Evolutionary conservation across 2,888 invertebrate genomes (phyloP), one percentile per base, ranked within the genome.

Genomic region (Acanthosepion pharaonis): DNA sequence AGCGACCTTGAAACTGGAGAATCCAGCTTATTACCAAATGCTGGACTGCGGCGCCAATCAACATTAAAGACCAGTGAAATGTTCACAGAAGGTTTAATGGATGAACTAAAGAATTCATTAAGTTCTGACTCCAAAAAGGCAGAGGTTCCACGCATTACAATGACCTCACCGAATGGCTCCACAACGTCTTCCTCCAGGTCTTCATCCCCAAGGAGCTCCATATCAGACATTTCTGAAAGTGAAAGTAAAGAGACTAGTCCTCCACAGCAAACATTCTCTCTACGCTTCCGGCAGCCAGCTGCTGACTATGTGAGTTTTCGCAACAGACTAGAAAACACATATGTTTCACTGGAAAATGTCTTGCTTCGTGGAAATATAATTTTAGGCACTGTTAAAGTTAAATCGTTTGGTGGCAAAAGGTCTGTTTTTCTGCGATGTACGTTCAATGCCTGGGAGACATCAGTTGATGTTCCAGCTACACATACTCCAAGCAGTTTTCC

Each of bases 291-390:
- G 9, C 99, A 99, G 96, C 99, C 99, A 20, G 99, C 99, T 0
- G 99, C 99, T 18, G 99, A 99, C 97, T 99, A 99, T 97, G 97
- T 99, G 91, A 98, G 98, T 96, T 99, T 99, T 97, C 98, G 99
- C 49, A 98, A 98, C 95, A 98, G 98, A 96, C 98, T 99, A 95
- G 99, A 99, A 94, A 98, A 98, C 51, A 98, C 98, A 28, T 98
- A 98, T 97, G 99, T 99, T 15, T 98, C 99, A 0, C 98, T 99
- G 96, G 99, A 99, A 97, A 99, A 99, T 97, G 99, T 99, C 49
- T 98, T 99, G 95, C 98, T 99, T 8, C 98, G 98, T 97, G 99
- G 99, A 96, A 98, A 98, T 95, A 98, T 98, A 94, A 98, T 99
- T 42, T 98, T 98, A 55, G 99, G 99, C 53, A 99, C 99, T 0